Percentiles rank a stretch among this genome's conserved stretches.
phyloP scores from a whole-genome alignment of 2,888 invertebrate species.

The Tetranychus piercei region DNA sequence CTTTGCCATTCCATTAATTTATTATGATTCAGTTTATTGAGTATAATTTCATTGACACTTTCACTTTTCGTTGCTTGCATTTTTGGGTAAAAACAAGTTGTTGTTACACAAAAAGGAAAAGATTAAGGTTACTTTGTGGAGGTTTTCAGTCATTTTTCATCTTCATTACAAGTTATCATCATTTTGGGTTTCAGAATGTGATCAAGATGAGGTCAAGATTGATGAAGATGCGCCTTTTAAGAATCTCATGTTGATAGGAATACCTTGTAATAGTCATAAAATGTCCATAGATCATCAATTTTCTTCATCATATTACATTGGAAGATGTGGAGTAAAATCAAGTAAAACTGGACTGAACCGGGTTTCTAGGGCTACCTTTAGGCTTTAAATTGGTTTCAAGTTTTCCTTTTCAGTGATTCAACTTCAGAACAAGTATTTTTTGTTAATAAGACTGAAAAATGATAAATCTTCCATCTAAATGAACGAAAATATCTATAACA shows the following conservation, averaged over 20 bases:
- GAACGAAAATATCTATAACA: no score
- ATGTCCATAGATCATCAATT: neutral
- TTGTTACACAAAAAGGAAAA: neutral
- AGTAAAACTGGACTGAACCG: neutral
- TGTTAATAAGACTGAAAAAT: no score
- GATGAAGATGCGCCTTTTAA: neutral
- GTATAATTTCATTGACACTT: neutral
- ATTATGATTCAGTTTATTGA: neutral
- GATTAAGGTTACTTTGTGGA: neutral
- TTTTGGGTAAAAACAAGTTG: neutral
- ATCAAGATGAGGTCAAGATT: neutral
- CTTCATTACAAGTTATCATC: neutral
- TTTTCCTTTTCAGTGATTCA: no score
- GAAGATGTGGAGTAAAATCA: neutral
- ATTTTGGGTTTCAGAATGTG: neutral
- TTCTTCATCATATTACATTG: neutral
- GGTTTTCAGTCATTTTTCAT: neutral
- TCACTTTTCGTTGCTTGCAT: neutral
- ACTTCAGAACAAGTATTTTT: no score
- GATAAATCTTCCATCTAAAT: no score
- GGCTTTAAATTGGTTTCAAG: neutral
- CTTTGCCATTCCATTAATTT: neutral
- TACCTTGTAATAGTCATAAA: neutral
- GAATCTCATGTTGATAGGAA: neutral
- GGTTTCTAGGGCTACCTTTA: neutral